These are phyloP conservation scores for Pteropus rufus DNA, from an alignment of 2,797 vertebrate genomes.

Conservation along the genomic window DNA sequence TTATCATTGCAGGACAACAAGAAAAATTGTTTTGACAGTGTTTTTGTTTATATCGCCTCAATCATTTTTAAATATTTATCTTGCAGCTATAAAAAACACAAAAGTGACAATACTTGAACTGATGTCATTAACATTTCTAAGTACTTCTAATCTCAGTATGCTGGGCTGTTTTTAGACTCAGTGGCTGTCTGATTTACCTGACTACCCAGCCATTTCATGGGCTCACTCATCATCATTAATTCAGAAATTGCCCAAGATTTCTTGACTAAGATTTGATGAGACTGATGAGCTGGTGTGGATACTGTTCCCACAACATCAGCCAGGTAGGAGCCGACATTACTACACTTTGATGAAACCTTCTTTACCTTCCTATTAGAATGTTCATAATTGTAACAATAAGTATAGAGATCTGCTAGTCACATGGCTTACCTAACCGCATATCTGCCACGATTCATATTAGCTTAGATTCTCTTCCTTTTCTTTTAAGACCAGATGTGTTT, in stretches of 20 bases:
- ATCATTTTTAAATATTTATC: slow-evolving; percentile 5
- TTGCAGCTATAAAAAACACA: background rate
- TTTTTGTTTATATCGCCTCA: background rate
- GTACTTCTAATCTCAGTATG: background rate
- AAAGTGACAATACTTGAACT: background rate
- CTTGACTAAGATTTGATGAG: background rate
- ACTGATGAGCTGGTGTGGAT: background rate
- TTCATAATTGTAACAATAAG: background rate
- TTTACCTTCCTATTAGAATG: background rate
- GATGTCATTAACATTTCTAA: background rate
- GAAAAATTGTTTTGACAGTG: background rate
- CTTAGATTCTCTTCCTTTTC: background rate
- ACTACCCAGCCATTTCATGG: background rate
- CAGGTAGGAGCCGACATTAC: background rate
- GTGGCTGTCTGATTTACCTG: background rate
- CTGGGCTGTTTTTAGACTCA: background rate
- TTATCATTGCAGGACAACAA: background rate
- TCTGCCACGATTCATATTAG: background rate
- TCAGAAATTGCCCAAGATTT: background rate
- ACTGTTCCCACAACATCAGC: background rate
- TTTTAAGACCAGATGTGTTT: background rate
- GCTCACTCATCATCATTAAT: background rate
- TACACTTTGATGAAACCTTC: background rate
- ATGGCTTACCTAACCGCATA: background rate
- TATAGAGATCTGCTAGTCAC: background rate